Evolutionary conservation across 2,797 vertebrate genomes (phyloP).

Genomic region (Arvicola amphibius): DNA sequence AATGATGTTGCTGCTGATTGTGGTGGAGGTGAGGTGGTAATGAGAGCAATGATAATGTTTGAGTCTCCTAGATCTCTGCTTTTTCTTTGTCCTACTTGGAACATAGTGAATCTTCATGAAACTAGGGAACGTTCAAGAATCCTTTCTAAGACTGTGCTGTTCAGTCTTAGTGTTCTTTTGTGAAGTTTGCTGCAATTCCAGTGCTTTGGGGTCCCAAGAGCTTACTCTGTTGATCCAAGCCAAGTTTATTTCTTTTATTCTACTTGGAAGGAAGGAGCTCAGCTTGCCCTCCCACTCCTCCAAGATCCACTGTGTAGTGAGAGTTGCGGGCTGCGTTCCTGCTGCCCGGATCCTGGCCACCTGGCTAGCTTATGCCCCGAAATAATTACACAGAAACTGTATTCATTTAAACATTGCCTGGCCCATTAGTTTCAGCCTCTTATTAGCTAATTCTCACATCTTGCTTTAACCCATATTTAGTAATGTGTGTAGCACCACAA

Average conservation of each 20-base stretch:
- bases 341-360: too few relatives aligned
- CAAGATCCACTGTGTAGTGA: not conserved
- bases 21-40: not conserved
- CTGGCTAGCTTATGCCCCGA: too few relatives aligned
- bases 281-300: not conserved
- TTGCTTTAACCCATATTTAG: too few relatives aligned
- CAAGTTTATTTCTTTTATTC: not conserved
- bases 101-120: too few relatives aligned
- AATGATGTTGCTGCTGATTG: not conserved
- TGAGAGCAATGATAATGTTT: not conserved
- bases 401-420: too few relatives aligned
- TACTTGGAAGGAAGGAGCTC: not conserved
- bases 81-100: not conserved
- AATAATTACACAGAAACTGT: too few relatives aligned
- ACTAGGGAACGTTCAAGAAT: fast-evolving
- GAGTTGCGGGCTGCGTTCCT: too few relatives aligned
- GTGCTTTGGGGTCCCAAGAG: not conserved
- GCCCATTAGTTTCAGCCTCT: too few relatives aligned
- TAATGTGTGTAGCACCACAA: too few relatives aligned
- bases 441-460: too few relatives aligned
- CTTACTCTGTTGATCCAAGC: not conserved
- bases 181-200: not conserved
- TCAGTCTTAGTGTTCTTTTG: not conserved
- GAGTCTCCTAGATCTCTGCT: not conserved
- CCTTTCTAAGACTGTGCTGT: not conserved